Evolutionary conservation across 2,888 invertebrate species (phyloP), one percentile per base, ranked within the genome.

Genomic region (Thecocarcelia acutangulata): DNA sequence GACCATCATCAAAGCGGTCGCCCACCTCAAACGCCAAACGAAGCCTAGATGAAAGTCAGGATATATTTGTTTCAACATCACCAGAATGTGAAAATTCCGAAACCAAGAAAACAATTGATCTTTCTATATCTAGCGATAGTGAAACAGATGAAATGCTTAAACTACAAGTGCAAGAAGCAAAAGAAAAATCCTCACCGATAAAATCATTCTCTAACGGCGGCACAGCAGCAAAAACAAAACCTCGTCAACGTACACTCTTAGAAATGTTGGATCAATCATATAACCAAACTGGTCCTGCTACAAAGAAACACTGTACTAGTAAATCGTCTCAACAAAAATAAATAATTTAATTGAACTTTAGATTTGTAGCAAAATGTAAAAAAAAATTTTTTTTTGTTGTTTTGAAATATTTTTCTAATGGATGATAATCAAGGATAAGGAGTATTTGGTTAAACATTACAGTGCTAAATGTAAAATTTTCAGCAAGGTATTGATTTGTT

Each of bases 251-350:
- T 72, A 85, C 88, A 0, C 84, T 90, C 17, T 83, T 90, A 46
- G 91, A 90, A 54, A 90, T 90, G 90, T 85, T 90, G 46, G 91
- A 90, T 78, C 85, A 85, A 1, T 70, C 78, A 59, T 82, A 82
- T 75, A 82, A 70, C 69, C 78, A 82, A 78, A 46, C 74, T 24
- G 78, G 82, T 75, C 82, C 82, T 52, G 74, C 82, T 12, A 70
- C 59, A 19, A 82, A 82, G 40, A 78, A 78, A 70, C 75, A 64
- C 15, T 82, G 82, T 64, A 37, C 56, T 69, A 64, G n/a, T 58
- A 77, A 77, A 64, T 69, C 69, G 63, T 59, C 74, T 17, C 46
- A 44, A 37, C 21, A 77, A 59, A 13, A 74, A 52, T n/a, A 72
- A 33, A n/a, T 15, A 17, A 48, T 12, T 46, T 24, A 9, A 40